phyloP scores from a whole-genome alignment of 2,888 invertebrate genomes.

The Zhuqinia jingwanae region DNA sequence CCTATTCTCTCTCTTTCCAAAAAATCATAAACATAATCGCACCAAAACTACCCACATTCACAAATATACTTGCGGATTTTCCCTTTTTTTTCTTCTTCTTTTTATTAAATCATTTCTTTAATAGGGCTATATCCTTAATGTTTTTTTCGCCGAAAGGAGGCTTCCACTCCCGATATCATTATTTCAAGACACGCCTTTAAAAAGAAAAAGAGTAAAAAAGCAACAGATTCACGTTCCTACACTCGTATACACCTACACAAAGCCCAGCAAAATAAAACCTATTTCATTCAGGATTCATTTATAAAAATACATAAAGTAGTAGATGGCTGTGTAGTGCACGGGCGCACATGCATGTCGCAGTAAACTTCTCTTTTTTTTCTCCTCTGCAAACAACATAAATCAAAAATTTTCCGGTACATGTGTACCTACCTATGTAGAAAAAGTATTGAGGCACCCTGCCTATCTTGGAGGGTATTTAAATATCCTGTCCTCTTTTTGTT shows the following conservation, averaged over 20 bases:
- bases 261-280: not conserved
- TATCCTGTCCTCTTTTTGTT: slow-evolving; percentile 1
- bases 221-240: too few species aligned
- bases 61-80: not conserved
- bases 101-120: slow-evolving; percentile 3
- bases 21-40: not conserved
- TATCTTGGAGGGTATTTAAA: not conserved
- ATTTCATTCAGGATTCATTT: too few species aligned
- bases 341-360: not conserved
- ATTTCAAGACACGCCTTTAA: slow-evolving; percentile 18
- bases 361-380: slow-evolving; percentile 7
- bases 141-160: slow-evolving; percentile 4
- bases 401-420: slow-evolving; percentile 65
- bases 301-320: too few species aligned
- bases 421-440: slow-evolving; percentile 26
- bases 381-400: slow-evolving; percentile 39
- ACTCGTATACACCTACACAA: not conserved
- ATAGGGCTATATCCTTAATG: not conserved
- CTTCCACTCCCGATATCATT: not conserved
- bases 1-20: not conserved
- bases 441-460: slow-evolving; percentile 44
- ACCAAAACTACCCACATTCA: too few species aligned
- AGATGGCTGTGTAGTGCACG: not conserved
- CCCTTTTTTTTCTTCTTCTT: too few species aligned
- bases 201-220: slow-evolving; percentile 1